Evolutionary conservation across 2,888 invertebrate genomes (phyloP).

Genomic region (Lymantria monacha): DNA sequence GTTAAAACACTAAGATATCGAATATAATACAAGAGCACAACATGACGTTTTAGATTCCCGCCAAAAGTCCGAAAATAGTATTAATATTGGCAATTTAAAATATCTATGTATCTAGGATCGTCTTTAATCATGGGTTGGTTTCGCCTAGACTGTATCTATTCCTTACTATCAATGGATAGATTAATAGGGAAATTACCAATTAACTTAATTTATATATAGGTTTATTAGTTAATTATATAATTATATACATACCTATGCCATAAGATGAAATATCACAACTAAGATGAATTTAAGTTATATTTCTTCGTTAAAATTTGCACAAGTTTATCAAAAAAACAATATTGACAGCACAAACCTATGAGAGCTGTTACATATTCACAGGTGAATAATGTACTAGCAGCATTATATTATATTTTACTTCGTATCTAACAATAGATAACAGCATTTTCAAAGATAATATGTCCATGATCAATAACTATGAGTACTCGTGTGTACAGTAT

Average conservation of each 20-base stretch:
- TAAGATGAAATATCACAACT: background rate
- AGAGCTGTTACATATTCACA: constrained; percentile 28
- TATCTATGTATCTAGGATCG: no score
- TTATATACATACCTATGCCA: background rate
- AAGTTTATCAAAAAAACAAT: background rate
- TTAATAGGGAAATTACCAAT: no score
- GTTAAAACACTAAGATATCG: no score
- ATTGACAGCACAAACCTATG: constrained; percentile 2
- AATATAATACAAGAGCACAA: no score
- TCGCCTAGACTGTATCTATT: no score
- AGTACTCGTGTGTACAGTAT: background rate
- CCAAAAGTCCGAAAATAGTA: no score
- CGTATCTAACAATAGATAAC: constrained; percentile 31
- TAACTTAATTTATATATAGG: no score
- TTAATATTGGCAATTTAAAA: no score
- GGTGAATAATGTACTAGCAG: constrained; percentile 29
- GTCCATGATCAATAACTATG: constrained; percentile 25
- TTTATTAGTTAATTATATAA: no score
- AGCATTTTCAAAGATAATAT: constrained; percentile 22
- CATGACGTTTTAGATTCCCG: no score
- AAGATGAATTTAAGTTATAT: background rate
- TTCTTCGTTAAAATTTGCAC: background rate
- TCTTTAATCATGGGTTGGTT: no score
- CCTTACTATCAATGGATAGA: no score
- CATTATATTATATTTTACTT: constrained; percentile 16